Conservation (phyloP, 2,888 invertebrate genomes). For the Orthosia cruda region DNA sequence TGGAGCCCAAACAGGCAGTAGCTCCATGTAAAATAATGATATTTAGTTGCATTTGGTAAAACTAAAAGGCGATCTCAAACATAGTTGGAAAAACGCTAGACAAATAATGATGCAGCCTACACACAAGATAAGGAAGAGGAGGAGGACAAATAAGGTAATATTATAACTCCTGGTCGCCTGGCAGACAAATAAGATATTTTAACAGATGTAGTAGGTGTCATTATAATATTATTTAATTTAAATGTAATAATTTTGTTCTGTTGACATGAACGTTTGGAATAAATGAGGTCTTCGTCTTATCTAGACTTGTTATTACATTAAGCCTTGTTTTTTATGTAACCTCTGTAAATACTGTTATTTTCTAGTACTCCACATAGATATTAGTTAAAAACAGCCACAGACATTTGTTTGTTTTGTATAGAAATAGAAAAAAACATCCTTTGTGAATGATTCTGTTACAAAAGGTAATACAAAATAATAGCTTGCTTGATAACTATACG, state of each 20-base stretch:
- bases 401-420: not conserved
- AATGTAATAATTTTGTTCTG: not conserved
- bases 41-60: too few relatives aligned
- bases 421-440: constrained; percentile 14
- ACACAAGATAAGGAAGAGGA: too few relatives aligned
- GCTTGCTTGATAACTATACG: not conserved
- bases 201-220: too few relatives aligned
- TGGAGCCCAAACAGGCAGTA: too few relatives aligned
- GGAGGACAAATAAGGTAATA: too few relatives aligned
- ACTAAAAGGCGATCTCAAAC: too few relatives aligned
- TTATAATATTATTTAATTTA: too few relatives aligned
- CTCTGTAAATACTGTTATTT: not conserved
- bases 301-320: not conserved
- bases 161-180: too few relatives aligned
- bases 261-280: not conserved
- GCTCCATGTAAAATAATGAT: too few relatives aligned
- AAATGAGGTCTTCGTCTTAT: not conserved
- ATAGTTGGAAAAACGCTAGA: too few relatives aligned
- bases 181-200: too few relatives aligned
- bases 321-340: not conserved
- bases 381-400: constrained; percentile 4
- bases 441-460: constrained; percentile 18
- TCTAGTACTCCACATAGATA: not conserved
- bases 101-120: too few relatives aligned
- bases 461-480: constrained; percentile 29